Percentiles rank a stretch among this genome's conserved stretches.
These are phyloP conservation scores for Odontocolon sp. DNA, from an alignment of 2,888 invertebrate genomes.

Conservation along the genomic window DNA sequence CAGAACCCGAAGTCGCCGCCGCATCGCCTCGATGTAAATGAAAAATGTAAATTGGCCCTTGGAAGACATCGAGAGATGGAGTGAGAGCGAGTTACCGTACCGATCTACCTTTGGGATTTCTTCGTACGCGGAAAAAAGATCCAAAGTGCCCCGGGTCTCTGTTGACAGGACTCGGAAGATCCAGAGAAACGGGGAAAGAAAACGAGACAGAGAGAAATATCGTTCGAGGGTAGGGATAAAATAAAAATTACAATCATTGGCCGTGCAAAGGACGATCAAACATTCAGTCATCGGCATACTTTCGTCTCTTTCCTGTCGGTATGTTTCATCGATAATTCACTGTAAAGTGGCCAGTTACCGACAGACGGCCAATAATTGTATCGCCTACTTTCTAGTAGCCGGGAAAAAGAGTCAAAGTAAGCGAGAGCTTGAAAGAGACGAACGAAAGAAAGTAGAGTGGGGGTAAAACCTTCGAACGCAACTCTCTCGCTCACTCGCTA, in stretches of 20 bases:
- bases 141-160: slow-evolving; percentile 29
- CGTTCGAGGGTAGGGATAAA: not conserved
- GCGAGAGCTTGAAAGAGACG: slow-evolving; percentile 41
- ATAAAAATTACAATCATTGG: no score
- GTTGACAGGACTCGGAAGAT: slow-evolving; percentile 29
- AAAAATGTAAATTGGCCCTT: slow-evolving; percentile 79
- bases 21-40: slow-evolving; percentile 71
- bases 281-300: no score
- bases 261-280: no score
- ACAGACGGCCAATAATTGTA: no score
- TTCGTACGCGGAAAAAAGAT: slow-evolving; percentile 68
- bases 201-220: slow-evolving; percentile 47
- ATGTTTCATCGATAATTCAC: no score
- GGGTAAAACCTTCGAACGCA: slow-evolving; percentile 67
- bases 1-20: slow-evolving; percentile 31
- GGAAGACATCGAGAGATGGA: slow-evolving; percentile 22
- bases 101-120: slow-evolving; percentile 69
- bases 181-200: slow-evolving; percentile 46
- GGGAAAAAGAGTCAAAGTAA: slow-evolving; percentile 21
- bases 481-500: slow-evolving; percentile 78
- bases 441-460: slow-evolving; percentile 54
- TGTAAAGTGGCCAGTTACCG: not conserved
- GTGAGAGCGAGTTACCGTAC: slow-evolving; percentile 70
- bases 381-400: no score
- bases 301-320: no score